phyloP scores from a whole-genome alignment of 2,888 invertebrate species.

The Trissoscelio sp. region DNA sequence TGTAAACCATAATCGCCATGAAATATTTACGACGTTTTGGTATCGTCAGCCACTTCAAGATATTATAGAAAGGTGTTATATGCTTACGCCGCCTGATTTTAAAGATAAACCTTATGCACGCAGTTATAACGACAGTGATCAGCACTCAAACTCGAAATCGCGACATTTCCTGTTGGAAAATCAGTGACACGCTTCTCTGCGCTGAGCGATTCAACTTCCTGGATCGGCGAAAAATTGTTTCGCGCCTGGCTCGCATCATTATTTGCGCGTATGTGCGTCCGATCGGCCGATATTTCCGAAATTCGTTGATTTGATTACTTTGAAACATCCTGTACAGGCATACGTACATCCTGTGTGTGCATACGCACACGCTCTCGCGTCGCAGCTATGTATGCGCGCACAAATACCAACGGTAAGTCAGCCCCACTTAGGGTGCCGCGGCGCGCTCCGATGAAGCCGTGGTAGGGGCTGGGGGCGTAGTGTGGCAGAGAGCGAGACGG shows the following conservation, averaged over 20 bases:
- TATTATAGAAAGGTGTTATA: no score
- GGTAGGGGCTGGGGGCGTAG: constrained; percentile 56
- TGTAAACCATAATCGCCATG: no score
- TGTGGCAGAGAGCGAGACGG: constrained; percentile 31
- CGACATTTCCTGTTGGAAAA: no score
- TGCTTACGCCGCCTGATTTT: no score
- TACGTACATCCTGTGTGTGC: neutral
- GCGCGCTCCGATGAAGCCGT: no score
- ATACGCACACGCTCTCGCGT: neutral
- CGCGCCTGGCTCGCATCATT: neutral
- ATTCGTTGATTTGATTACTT: constrained; percentile 22
- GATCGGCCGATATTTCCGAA: neutral
- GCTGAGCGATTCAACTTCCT: neutral
- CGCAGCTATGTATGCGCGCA: constrained; percentile 29
- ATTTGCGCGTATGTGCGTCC: neutral
- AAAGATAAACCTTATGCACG: no score
- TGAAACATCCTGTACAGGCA: constrained; percentile 1
- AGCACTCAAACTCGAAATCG: no score
- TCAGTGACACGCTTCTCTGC: no score
- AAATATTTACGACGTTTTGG: no score
- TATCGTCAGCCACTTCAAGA: no score
- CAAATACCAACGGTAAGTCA: constrained; percentile 33
- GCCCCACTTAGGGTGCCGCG: constrained; percentile 36
- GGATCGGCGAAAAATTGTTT: neutral
- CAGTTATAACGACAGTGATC: no score